Percentiles rank a stretch among this genome's conserved stretches.
These are phyloP conservation scores for Colistium nudipinnis DNA, from an alignment of 2,113 vertebrate species.

Conservation along the genomic window DNA sequence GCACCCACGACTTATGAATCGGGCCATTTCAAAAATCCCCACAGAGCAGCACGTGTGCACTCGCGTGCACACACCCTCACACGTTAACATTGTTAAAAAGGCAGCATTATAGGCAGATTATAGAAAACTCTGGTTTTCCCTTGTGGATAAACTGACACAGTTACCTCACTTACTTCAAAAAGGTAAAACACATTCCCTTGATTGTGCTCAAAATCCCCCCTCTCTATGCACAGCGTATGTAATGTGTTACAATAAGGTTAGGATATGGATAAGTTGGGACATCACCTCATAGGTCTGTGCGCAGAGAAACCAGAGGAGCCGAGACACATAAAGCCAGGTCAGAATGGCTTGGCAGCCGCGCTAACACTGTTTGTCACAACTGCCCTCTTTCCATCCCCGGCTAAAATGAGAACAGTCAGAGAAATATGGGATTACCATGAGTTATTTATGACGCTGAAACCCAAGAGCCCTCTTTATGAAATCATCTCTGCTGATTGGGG, in stretches of 20 bases:
- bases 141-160: conserved; percentile 1
- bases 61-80: conserved; percentile 27
- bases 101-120: conserved; percentile 14
- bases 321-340: conserved; percentile 72
- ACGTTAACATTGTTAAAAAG: conserved; percentile 32
- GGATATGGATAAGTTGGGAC: conserved; percentile 58
- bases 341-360: conserved; percentile 51
- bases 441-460: conserved; percentile 86
- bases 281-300: conserved; percentile 62
- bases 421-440: conserved; percentile 84
- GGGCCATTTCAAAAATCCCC: conserved; percentile 59
- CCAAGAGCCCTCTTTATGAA: conserved; percentile 79
- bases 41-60: conserved; percentile 22
- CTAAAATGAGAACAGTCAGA: conserved; percentile 81
- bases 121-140: background rate
- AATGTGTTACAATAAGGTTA: conserved; percentile 53
- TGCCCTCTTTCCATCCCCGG: conserved; percentile 70
- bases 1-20: conserved; percentile 72
- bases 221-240: background rate
- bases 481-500: conserved; percentile 78
- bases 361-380: conserved; percentile 85
- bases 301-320: conserved; percentile 64
- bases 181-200: background rate
- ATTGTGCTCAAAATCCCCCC: conserved; percentile 11
- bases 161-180: conserved; percentile 11